phyloP scores from a whole-genome alignment of 2,888 invertebrate species.

The Xestia c-nigrum region DNA sequence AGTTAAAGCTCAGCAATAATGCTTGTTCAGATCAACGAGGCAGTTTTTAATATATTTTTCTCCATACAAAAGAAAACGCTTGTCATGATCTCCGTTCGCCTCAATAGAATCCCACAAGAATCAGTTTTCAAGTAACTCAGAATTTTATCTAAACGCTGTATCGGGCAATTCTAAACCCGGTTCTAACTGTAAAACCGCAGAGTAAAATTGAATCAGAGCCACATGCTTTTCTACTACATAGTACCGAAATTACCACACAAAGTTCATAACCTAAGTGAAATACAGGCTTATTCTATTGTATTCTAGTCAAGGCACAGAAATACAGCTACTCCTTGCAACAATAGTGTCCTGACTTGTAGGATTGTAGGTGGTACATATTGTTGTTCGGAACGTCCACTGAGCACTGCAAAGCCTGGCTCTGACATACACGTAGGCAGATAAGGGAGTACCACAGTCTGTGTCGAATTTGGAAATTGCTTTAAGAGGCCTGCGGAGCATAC shows the following conservation, averaged over 20 bases:
- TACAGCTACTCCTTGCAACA: conserved; percentile 13
- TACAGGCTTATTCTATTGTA: conserved; percentile 18
- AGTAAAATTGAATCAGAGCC: not conserved
- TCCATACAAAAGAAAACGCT: not conserved
- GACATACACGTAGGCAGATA: conserved; percentile 18
- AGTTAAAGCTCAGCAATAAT: not conserved
- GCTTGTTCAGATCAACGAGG: not conserved
- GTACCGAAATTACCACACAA: not conserved
- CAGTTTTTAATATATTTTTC: not conserved
- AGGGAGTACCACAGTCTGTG: not conserved
- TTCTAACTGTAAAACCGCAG: not conserved
- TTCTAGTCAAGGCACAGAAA: conserved; percentile 15
- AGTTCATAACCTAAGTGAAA: conserved; percentile 8
- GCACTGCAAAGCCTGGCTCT: not conserved
- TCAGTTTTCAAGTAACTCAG: not conserved
- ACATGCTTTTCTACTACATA: not conserved
- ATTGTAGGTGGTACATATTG: not conserved
- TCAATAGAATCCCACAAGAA: not conserved
- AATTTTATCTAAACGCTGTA: not conserved
- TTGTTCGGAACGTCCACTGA: not conserved
- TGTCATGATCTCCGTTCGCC: not conserved
- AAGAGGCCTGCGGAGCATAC: too few species aligned
- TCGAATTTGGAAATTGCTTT: conserved; percentile 5
- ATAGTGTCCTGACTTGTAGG: not conserved
- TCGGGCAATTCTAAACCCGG: not conserved